Evolutionary conservation across 2,113 vertebrate species (phyloP).

Genomic region (Nyctereutes procyonoides): DNA sequence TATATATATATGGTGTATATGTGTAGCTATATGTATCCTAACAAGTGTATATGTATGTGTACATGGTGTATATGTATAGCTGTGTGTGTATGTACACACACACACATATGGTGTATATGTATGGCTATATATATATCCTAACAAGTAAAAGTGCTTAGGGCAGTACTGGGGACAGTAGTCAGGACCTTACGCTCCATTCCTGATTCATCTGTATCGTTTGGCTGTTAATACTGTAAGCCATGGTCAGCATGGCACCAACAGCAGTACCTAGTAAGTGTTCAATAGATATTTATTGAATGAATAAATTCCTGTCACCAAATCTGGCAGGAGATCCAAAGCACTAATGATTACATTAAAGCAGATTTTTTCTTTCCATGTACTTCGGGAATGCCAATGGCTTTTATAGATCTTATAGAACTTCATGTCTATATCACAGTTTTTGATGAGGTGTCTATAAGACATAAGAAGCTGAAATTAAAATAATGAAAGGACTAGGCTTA

Average conservation of each 20-base stretch:
- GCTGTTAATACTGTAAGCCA: not conserved
- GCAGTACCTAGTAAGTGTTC: not conserved
- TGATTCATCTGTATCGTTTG: not conserved
- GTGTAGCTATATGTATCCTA: no score
- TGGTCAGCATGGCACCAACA: not conserved
- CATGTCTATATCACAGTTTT: not conserved
- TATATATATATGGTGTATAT: no score
- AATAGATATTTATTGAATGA: slow-evolving; percentile 4
- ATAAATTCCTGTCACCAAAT: not conserved
- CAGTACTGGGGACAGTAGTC: not conserved
- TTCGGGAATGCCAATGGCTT: not conserved
- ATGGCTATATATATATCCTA: not conserved
- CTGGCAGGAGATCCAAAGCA: not conserved
- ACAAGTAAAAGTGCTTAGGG: not conserved
- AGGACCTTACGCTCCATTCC: not conserved
- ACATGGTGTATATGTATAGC: no score
- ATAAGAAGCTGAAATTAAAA: slow-evolving; percentile 8
- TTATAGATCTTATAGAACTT: not conserved
- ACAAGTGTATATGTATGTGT: no score
- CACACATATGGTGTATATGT: no score
- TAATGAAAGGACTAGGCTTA: not conserved
- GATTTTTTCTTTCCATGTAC: not conserved
- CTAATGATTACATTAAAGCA: not conserved
- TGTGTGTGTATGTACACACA: not conserved
- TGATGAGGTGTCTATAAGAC: not conserved